Percentiles rank a stretch among this genome's conserved stretches.
phyloP scores from a whole-genome alignment of 2,797 vertebrate genomes.

The Leptatherina wallacei region DNA sequence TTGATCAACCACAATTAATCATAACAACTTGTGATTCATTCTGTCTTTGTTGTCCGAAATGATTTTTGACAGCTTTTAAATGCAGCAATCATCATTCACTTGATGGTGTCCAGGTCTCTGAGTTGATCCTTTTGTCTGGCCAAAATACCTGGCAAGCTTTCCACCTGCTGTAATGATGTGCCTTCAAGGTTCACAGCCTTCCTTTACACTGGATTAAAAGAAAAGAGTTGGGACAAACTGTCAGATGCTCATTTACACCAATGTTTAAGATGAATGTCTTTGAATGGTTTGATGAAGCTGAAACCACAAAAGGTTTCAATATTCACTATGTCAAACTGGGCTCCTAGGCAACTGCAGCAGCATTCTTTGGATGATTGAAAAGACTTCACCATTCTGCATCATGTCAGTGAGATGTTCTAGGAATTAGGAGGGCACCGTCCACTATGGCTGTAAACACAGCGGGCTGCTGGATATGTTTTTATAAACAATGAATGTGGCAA shows the following conservation, averaged over 20 bases:
- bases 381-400: slow-evolving; percentile 8
- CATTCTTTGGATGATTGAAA: neutral
- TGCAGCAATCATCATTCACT: slow-evolving; percentile 25
- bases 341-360: slow-evolving; percentile 4
- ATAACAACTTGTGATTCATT: neutral
- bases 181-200: slow-evolving; percentile 28
- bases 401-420: neutral
- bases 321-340: slow-evolving; percentile 1
- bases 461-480: slow-evolving; percentile 15
- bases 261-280: slow-evolving; percentile 7
- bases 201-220: slow-evolving; percentile 28
- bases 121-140: slow-evolving; percentile 25
- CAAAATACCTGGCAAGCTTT: slow-evolving; percentile 36
- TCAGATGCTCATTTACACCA: slow-evolving; percentile 35
- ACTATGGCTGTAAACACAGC: neutral
- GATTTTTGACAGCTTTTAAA: slow-evolving; percentile 16
- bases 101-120: slow-evolving; percentile 31
- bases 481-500: slow-evolving; percentile 1
- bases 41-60: slow-evolving; percentile 1
- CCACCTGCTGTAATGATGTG: slow-evolving; percentile 27
- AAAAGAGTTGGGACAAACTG: slow-evolving; percentile 7
- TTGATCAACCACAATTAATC: neutral
- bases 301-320: neutral
- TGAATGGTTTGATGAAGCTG: neutral
- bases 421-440: neutral